These are phyloP conservation scores for Galeopsomyia nigrocyanea DNA, from an alignment of 2,888 invertebrate species.

Conservation along the genomic window DNA sequence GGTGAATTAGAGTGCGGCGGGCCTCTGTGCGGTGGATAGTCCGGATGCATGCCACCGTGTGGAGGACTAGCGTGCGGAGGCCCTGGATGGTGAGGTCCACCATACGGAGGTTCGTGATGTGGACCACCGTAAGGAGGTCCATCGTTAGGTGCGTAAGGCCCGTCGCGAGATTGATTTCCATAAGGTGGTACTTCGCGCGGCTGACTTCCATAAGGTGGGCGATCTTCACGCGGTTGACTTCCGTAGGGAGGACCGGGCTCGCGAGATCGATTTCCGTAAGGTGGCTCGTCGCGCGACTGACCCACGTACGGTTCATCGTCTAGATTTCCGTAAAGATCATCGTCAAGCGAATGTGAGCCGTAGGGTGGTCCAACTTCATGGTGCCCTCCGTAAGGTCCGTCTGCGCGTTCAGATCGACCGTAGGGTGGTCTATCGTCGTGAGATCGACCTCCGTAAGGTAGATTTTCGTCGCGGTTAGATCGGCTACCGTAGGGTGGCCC, in stretches of 20 bases:
- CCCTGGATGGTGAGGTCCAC: conserved; percentile 13
- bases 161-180: conserved; percentile 1
- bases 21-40: conserved; percentile 35
- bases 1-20: conserved; percentile 33
- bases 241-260: conserved; percentile 16
- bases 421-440: too few species aligned
- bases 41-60: conserved; percentile 40
- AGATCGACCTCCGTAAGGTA: too few species aligned
- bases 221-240: conserved; percentile 8
- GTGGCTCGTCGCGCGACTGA: not conserved
- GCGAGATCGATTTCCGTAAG: not conserved
- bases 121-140: conserved; percentile 20
- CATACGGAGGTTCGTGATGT: conserved; percentile 12
- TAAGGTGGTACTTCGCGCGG: conserved; percentile 1
- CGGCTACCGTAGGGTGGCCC: too few species aligned
- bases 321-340: not conserved
- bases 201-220: conserved; percentile 10
- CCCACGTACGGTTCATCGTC: too few species aligned
- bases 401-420: too few species aligned
- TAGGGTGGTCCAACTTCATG: too few species aligned
- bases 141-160: not conserved
- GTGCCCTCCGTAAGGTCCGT: too few species aligned
- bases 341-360: too few species aligned
- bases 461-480: too few species aligned
- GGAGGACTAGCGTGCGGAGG: conserved; percentile 34